These are phyloP conservation scores for Folsomia manolachei DNA, from an alignment of 2,888 invertebrate species.

Conservation along the genomic window DNA sequence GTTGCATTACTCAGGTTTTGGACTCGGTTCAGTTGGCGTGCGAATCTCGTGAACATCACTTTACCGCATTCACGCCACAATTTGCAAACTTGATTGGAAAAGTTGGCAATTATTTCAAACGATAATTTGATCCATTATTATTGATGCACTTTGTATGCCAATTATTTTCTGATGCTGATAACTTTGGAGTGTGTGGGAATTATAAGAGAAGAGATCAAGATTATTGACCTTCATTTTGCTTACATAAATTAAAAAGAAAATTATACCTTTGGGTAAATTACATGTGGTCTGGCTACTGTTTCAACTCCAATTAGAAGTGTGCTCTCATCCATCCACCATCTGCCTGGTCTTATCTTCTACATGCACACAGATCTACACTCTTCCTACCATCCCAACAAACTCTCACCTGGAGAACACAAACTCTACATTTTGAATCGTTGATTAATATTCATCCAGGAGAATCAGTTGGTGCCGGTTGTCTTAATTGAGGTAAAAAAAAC, in stretches of 20 bases:
- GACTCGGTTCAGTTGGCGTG: no score
- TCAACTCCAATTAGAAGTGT: slow-evolving; percentile 10
- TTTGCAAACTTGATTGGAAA: no score
- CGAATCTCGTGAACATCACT: no score
- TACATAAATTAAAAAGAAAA: slow-evolving; percentile 5
- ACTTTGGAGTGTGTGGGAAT: no score
- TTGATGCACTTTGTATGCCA: neutral
- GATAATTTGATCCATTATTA: neutral
- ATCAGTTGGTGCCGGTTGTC: slow-evolving; percentile 5
- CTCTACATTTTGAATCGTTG: neutral
- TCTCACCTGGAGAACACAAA: neutral
- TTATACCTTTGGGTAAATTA: slow-evolving; percentile 1
- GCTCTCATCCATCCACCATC: slow-evolving; percentile 7
- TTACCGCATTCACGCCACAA: no score
- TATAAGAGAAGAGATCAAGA: neutral
- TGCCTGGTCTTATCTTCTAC: neutral
- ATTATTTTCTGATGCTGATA: neutral
- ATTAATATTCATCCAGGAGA: neutral
- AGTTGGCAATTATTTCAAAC: no score
- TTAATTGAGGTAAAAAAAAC: slow-evolving; percentile 4
- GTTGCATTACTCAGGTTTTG: no score
- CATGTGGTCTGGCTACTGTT: slow-evolving; percentile 8
- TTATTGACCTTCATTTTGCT: neutral
- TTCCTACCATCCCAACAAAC: neutral
- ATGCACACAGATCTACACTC: neutral